These are phyloP conservation scores for Falcaria lacertinaria DNA, from an alignment of 2,888 invertebrate genomes.

Conservation along the genomic window DNA sequence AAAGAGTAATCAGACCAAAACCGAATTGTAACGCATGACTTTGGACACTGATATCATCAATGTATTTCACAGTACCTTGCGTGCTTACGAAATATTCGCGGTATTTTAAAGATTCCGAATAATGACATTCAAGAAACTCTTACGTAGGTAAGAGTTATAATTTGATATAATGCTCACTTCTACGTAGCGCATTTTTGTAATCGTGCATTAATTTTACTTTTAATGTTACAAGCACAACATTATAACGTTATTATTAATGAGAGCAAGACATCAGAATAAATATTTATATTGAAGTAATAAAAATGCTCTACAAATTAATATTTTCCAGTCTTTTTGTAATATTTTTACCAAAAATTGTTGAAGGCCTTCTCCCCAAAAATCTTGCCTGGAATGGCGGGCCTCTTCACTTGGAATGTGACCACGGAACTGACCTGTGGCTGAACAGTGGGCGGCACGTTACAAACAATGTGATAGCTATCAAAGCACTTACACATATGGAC, in stretches of 20 bases:
- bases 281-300: neutral
- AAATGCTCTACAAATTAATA: neutral
- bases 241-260: neutral
- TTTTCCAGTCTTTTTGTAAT: slow-evolving; percentile 10
- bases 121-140: neutral
- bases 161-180: neutral
- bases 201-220: neutral
- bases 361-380: slow-evolving; percentile 40
- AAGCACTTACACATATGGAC: slow-evolving; percentile 77
- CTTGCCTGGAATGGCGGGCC: slow-evolving; percentile 67
- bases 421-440: slow-evolving; percentile 71
- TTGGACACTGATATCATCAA: neutral
- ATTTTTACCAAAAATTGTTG: slow-evolving; percentile 7
- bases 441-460: slow-evolving; percentile 72
- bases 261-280: neutral
- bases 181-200: neutral
- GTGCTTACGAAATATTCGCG: slow-evolving; percentile 8
- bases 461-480: slow-evolving; percentile 81
- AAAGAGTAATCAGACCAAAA: slow-evolving; percentile 81
- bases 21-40: slow-evolving; percentile 28
- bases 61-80: neutral
- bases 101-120: slow-evolving; percentile 1
- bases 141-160: neutral
- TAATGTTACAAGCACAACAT: neutral
- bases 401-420: slow-evolving; percentile 62